Evolutionary conservation across 64 coral and sea anemone species (phyloP), one percentile per base, ranked within the genome.

Genomic region (Actinia tenebrosa): DNA sequence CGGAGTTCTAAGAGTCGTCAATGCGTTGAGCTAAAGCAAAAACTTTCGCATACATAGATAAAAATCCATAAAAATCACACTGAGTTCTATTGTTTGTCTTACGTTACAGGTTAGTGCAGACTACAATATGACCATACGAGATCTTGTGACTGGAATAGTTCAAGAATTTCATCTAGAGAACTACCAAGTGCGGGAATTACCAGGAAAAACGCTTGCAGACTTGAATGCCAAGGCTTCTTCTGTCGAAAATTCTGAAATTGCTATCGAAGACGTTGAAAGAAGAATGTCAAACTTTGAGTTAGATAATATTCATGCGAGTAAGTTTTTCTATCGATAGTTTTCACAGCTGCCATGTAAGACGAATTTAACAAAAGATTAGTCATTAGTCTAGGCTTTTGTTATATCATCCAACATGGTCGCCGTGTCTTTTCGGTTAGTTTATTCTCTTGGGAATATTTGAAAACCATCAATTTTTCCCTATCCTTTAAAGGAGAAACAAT

Each of bases 271-370:
- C 80, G 91, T 80, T 50, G 84, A 96, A 59, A 89, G 89, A 62
- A 93, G 84, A 85, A 80, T 96, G 91, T 96, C 91, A 69, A 96
- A 96, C 72, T 96, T 96, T 86, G 91, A 96, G 64, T 85, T 96
- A 43, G 94, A 96, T 85, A 93, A 96, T 83, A 50, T 96, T 16
- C 88, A 96, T 47, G 86, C 91, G 81, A 96, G 91, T 96, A 89
- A 88, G 94, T 87, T 26, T 10, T 75, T 43, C 11, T n/a, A 13
- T 42, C 25, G 37, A 4, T 50, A 8, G 3, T 50, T 8, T 50
- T 50, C 47, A 37, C 30, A 37, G 30, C 30, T 37, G 30, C 30
- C 30, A 37, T 37, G 30, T 37, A 37, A 37, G 30, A 37, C 30
- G 30, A 37, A 37, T 37, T 37, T 37, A 37, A 37, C 30, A 37